phyloP scores from a whole-genome alignment of 2,797 vertebrate genomes.

The Labeo calbasu region DNA sequence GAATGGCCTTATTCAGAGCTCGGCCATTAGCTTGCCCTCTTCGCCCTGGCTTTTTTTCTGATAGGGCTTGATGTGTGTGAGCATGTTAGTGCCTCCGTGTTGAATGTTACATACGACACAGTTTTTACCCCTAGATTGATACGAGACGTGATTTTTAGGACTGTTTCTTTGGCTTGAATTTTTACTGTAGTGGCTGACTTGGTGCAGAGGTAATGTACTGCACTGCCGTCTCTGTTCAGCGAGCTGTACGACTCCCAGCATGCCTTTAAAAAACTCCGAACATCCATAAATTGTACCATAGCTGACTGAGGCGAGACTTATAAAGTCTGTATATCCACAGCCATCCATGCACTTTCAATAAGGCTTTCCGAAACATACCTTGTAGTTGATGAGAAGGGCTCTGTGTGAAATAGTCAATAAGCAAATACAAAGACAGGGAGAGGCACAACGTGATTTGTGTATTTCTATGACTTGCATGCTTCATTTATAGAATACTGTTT shows the following conservation, averaged over 20 bases:
- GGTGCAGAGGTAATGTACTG: constrained; percentile 84
- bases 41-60: background rate
- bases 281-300: constrained; percentile 65
- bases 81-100: constrained; percentile 24
- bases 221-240: constrained; percentile 63
- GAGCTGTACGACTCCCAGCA: constrained; percentile 73
- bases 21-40: constrained; percentile 15
- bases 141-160: constrained; percentile 68
- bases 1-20: constrained; percentile 39
- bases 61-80: constrained; percentile 14
- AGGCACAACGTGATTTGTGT: constrained; percentile 60
- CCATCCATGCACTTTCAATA: constrained; percentile 29
- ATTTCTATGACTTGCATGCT: constrained; percentile 60
- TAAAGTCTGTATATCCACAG: constrained; percentile 9
- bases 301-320: constrained; percentile 42
- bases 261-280: constrained; percentile 72
- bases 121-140: constrained; percentile 23
- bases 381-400: constrained; percentile 56
- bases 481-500: constrained; percentile 59
- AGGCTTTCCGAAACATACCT: constrained; percentile 50
- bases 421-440: background rate
- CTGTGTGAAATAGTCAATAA: constrained; percentile 60
- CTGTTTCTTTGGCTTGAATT: constrained; percentile 66
- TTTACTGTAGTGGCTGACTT: constrained; percentile 48
- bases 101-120: constrained; percentile 19